Conservation (phyloP, 2,888 invertebrate species). For the Minunthozetes semirufus region DNA sequence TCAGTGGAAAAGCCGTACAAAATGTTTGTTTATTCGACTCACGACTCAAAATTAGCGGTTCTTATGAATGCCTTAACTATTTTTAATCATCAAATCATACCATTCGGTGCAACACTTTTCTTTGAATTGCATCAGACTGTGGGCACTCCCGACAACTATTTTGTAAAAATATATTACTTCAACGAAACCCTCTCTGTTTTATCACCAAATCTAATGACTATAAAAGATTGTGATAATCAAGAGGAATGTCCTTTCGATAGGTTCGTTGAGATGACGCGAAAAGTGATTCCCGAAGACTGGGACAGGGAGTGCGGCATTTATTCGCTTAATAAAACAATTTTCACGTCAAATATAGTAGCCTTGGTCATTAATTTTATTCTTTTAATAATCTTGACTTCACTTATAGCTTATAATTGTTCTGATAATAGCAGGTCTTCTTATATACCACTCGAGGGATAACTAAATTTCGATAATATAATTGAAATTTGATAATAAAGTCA, state of each 20-base stretch:
- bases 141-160: neutral
- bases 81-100: slow-evolving; percentile 25
- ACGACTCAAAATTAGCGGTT: slow-evolving; percentile 28
- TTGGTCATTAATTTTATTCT: neutral
- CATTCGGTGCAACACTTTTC: slow-evolving; percentile 33
- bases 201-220: neutral
- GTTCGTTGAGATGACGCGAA: neutral
- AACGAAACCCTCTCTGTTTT: slow-evolving; percentile 30
- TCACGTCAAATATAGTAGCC: neutral
- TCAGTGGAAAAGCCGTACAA: neutral
- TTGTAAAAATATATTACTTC: slow-evolving; percentile 33
- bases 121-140: slow-evolving; percentile 30
- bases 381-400: neutral
- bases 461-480: neutral
- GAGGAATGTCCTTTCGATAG: slow-evolving; percentile 4
- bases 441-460: neutral
- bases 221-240: slow-evolving; percentile 28
- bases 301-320: slow-evolving; percentile 12
- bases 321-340: neutral
- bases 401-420: neutral
- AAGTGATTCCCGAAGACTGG: slow-evolving; percentile 26
- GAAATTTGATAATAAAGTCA: too few species aligned
- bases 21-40: slow-evolving; percentile 33
- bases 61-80: slow-evolving; percentile 28
- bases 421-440: neutral